Conservation (phyloP, 2,797 vertebrate species). For the Falco concolor region DNA sequence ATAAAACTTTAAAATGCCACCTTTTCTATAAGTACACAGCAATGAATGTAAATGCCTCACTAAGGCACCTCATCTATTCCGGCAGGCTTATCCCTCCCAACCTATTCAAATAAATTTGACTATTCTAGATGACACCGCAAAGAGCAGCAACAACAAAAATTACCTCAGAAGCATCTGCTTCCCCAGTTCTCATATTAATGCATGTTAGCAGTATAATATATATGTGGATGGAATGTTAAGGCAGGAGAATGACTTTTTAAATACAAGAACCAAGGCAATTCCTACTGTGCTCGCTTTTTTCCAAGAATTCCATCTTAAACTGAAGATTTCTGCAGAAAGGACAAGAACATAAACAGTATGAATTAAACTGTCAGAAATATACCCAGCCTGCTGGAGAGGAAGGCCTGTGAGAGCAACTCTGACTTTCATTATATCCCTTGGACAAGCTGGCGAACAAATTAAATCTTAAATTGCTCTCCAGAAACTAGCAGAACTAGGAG, state of each 20-base stretch:
- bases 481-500: not conserved
- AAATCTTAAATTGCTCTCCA: not conserved
- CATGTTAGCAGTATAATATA: not conserved
- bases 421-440: not conserved
- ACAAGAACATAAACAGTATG: fast-evolving
- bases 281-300: not conserved
- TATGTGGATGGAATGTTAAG: not conserved
- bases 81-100: not conserved
- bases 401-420: not conserved
- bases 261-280: not conserved
- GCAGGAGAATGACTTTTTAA: not conserved
- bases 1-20: not conserved
- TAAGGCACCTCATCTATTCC: not conserved
- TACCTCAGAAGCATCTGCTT: not conserved
- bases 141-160: not conserved
- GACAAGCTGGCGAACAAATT: not conserved
- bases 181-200: not conserved
- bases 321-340: not conserved
- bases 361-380: not conserved
- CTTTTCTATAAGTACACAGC: not conserved
- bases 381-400: not conserved
- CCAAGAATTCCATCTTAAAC: not conserved
- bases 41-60: not conserved
- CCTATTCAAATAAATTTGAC: not conserved
- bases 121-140: not conserved